phyloP scores from a whole-genome alignment of 2,113 vertebrate genomes.

The Himantopus leucocephalus region DNA sequence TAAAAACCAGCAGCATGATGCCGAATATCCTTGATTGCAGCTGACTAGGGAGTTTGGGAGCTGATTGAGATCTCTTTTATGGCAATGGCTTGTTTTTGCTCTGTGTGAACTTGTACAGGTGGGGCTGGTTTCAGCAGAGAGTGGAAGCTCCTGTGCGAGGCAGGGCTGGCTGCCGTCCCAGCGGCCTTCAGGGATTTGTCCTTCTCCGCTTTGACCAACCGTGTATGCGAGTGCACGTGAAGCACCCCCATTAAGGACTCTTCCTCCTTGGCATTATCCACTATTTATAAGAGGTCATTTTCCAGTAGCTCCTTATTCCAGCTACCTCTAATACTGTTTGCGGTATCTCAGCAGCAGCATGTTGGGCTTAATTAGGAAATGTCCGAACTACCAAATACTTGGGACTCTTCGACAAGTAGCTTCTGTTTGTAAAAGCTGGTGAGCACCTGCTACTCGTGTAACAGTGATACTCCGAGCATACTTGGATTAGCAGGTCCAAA shows the following conservation, averaged over 20 bases:
- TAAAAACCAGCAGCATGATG: not conserved
- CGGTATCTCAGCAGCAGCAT: not conserved
- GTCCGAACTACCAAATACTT: not conserved
- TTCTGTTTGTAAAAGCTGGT: not conserved
- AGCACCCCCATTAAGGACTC: not conserved
- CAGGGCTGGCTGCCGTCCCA: not conserved
- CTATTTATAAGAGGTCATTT: not conserved
- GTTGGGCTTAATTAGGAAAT: not conserved
- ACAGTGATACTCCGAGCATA: not conserved
- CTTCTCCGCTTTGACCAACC: not conserved
- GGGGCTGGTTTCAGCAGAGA: not conserved
- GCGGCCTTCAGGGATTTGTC: not conserved
- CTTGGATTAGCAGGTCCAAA: not conserved
- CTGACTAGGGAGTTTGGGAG: not conserved
- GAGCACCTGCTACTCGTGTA: not conserved
- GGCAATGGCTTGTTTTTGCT: not conserved
- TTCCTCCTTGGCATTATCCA: not conserved
- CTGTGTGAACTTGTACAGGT: not conserved
- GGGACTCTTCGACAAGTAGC: not conserved
- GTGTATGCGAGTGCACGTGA: rapidly evolving
- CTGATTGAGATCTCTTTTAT: not conserved
- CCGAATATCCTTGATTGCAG: not conserved
- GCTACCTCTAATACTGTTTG: not conserved
- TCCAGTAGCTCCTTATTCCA: not conserved
- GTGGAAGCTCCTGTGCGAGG: not conserved